A percentile compares a stretch with the other conserved stretches of the same genome.
These are phyloP conservation scores for Kryptolebias ocellatus DNA, from an alignment of 2,797 vertebrate species.

Conservation along the genomic window DNA sequence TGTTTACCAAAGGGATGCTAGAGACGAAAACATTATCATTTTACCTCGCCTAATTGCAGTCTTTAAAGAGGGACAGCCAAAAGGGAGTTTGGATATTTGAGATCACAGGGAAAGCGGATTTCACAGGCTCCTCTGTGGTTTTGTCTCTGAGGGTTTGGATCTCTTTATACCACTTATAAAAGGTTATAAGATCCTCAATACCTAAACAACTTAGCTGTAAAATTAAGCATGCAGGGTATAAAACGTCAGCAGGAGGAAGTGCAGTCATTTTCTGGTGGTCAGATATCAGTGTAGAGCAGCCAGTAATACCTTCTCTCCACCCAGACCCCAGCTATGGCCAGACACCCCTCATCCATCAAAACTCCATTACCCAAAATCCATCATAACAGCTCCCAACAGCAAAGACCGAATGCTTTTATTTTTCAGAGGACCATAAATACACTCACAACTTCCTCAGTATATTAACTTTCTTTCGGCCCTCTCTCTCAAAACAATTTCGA, in stretches of 20 bases:
- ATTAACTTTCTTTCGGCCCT: conserved; percentile 59
- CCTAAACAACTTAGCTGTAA: conserved; percentile 54
- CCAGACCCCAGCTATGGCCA: conserved; percentile 34
- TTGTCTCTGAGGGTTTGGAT: conserved; percentile 50
- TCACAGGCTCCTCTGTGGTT: conserved; percentile 51
- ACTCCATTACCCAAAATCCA: conserved; percentile 80
- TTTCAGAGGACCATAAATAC: conserved; percentile 65
- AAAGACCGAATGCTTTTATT: conserved; percentile 50
- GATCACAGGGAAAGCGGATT: conserved; percentile 67
- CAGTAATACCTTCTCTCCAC: conserved; percentile 32
- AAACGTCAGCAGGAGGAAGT: conserved; percentile 7
- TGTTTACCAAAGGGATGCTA: conserved; percentile 80
- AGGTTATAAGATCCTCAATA: conserved; percentile 62
- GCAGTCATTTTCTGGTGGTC: conserved; percentile 44
- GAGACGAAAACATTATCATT: conserved; percentile 76
- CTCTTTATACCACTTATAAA: conserved; percentile 63
- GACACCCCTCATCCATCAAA: conserved; percentile 73
- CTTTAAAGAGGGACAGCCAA: conserved; percentile 60
- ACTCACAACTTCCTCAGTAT: conserved; percentile 56
- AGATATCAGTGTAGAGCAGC: conserved; percentile 51
- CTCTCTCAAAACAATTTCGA: conserved; percentile 68
- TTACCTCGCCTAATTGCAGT: conserved; percentile 76
- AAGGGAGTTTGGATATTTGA: conserved; percentile 63
- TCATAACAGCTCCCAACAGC: conserved; percentile 66
- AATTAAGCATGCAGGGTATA: conserved; percentile 28